phyloP scores from a whole-genome alignment of 2,888 invertebrate genomes.

The Nasonia oneida region DNA sequence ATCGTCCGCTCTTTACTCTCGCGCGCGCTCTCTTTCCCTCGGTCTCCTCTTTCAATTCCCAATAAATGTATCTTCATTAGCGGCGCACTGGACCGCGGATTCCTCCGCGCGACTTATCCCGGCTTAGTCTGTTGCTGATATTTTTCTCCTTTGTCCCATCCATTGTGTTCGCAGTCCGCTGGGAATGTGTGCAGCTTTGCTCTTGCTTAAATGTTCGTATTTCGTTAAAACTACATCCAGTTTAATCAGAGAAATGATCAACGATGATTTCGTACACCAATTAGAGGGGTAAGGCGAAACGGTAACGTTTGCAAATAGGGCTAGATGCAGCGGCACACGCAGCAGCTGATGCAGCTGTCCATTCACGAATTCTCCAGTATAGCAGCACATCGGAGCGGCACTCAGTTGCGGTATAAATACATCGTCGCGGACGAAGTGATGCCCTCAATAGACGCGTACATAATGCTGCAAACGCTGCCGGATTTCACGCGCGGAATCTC shows the following conservation, averaged over 20 bases:
- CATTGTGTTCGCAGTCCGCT: neutral
- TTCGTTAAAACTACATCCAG: too few relatives aligned
- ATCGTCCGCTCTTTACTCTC: neutral
- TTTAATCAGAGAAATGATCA: too few relatives aligned
- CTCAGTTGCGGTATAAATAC: neutral
- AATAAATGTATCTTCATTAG: slow-evolving; percentile 41
- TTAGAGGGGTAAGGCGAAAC: neutral
- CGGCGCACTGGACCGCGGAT: neutral
- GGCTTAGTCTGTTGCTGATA: neutral
- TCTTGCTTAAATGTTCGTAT: neutral
- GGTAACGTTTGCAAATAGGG: neutral
- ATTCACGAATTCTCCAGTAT: neutral
- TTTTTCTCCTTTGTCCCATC: neutral
- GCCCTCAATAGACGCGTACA: neutral
- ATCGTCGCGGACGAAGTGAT: neutral
- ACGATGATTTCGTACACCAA: neutral
- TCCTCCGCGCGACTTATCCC: neutral
- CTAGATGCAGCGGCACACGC: neutral
- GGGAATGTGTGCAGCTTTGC: neutral
- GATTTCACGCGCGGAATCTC: slow-evolving; percentile 1
- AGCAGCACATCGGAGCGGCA: neutral
- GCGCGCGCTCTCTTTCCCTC: neutral
- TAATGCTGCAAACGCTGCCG: neutral
- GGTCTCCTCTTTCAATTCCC: slow-evolving; percentile 18
- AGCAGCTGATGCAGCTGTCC: neutral